Evolutionary conservation across 2,888 invertebrate species (phyloP).

Genomic region (Meiosimyza platycephala): DNA sequence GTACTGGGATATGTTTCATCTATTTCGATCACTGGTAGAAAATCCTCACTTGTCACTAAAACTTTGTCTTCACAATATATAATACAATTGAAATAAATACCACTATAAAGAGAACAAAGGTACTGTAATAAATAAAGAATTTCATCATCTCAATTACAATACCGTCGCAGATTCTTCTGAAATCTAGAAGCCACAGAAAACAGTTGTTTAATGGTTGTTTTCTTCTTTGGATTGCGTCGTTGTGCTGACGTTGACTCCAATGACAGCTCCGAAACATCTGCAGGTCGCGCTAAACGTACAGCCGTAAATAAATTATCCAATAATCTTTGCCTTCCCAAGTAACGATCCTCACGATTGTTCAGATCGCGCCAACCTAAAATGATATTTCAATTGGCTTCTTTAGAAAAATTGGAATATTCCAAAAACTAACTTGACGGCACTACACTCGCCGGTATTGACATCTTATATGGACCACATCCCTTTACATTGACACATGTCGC

Average conservation of each 20-base stretch:
- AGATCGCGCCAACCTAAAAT: constrained; percentile 86
- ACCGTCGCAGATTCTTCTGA: constrained; percentile 91
- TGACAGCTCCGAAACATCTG: constrained; percentile 74
- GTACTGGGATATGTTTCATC: constrained; percentile 95
- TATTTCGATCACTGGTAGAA: constrained; percentile 95
- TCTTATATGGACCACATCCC: constrained; percentile 84
- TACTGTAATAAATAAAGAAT: neutral
- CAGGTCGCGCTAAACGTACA: constrained; percentile 72
- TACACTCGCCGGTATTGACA: constrained; percentile 84
- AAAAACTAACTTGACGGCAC: constrained; percentile 85
- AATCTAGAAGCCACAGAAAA: constrained; percentile 97
- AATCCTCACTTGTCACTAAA: constrained; percentile 96
- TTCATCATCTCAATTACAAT: constrained; percentile 34
- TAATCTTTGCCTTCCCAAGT: constrained; percentile 77
- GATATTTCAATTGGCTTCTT: neutral
- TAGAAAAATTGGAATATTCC: neutral
- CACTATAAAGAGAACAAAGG: constrained; percentile 70
- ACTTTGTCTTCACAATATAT: constrained; percentile 96
- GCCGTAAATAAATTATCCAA: constrained; percentile 81
- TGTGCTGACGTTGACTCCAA: constrained; percentile 75
- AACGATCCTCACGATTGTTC: constrained; percentile 75
- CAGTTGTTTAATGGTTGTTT: constrained; percentile 90
- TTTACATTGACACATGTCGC: constrained; percentile 93
- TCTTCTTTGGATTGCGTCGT: constrained; percentile 83
- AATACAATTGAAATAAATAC: constrained; percentile 92